Percentiles rank a stretch among this genome's conserved stretches.
These are phyloP conservation scores for Agrilus biguttatus DNA, from an alignment of 2,888 invertebrate species.

Conservation along the genomic window DNA sequence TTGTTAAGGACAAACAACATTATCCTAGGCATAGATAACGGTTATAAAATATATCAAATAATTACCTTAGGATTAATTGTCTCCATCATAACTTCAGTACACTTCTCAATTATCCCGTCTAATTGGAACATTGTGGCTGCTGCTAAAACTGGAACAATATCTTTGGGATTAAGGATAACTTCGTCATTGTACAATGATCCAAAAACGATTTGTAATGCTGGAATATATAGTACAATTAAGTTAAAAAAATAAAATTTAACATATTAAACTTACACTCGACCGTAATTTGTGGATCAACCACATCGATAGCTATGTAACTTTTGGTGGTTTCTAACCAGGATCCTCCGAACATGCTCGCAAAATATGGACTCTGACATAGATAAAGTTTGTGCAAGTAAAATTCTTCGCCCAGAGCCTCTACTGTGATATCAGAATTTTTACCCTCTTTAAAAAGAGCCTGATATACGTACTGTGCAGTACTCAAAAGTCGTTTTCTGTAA, in stretches of 20 bases:
- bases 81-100: slow-evolving; percentile 58
- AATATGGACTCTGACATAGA: slow-evolving; percentile 66
- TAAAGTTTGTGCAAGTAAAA: slow-evolving; percentile 69
- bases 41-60: not conserved
- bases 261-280: slow-evolving; percentile 43
- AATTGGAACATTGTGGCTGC: slow-evolving; percentile 62
- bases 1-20: too few relatives aligned
- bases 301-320: slow-evolving; percentile 49
- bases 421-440: slow-evolving; percentile 58
- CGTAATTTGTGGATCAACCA: slow-evolving; percentile 56
- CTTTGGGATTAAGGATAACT: slow-evolving; percentile 50
- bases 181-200: slow-evolving; percentile 67
- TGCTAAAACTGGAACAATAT: slow-evolving; percentile 52
- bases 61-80: slow-evolving; percentile 49
- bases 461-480: slow-evolving; percentile 66
- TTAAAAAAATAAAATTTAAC: not conserved
- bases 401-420: slow-evolving; percentile 52
- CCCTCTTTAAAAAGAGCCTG: slow-evolving; percentile 62
- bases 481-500: slow-evolving; percentile 47
- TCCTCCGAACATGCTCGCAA: slow-evolving; percentile 68
- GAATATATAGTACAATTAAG: slow-evolving; percentile 15
- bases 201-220: slow-evolving; percentile 53
- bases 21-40: not conserved
- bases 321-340: slow-evolving; percentile 59
- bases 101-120: slow-evolving; percentile 56